These are phyloP conservation scores for Brachyalestes nurse DNA, from an alignment of 2,797 vertebrate species.

Conservation along the genomic window DNA sequence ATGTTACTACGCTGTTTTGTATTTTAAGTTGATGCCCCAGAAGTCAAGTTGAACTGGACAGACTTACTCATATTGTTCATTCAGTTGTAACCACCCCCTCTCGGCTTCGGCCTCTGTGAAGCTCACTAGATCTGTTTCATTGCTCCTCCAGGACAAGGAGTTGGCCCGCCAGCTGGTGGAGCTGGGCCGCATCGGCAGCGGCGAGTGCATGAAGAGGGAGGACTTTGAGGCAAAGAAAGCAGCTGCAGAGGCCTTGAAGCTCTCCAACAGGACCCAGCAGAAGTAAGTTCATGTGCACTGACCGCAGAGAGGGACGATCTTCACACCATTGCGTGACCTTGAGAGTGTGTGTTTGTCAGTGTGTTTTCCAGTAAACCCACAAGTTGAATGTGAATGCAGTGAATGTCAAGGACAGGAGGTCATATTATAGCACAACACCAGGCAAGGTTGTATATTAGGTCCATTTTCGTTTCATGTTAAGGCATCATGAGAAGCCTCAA, in stretches of 20 bases:
- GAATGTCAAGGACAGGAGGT: slow-evolving; percentile 36
- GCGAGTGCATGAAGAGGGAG: slow-evolving; percentile 81
- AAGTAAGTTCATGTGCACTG: slow-evolving; percentile 74
- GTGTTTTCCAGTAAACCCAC: slow-evolving; percentile 50
- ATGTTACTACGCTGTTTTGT: slow-evolving; percentile 18
- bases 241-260: slow-evolving; percentile 74
- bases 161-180: slow-evolving; percentile 85
- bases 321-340: slow-evolving; percentile 43
- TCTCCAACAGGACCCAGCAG: slow-evolving; percentile 72
- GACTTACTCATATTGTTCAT: slow-evolving; percentile 23
- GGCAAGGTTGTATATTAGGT: neutral
- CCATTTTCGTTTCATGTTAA: neutral
- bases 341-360: slow-evolving; percentile 31
- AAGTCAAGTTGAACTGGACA: slow-evolving; percentile 16
- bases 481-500: neutral
- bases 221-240: slow-evolving; percentile 84
- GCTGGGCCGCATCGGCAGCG: slow-evolving; percentile 79
- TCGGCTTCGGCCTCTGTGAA: slow-evolving; percentile 14
- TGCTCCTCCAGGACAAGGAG: slow-evolving; percentile 77
- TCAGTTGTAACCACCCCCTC: slow-evolving; percentile 30
- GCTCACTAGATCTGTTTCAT: slow-evolving; percentile 49
- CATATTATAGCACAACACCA: slow-evolving; percentile 1
- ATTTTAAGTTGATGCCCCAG: neutral
- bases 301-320: slow-evolving; percentile 41
- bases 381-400: slow-evolving; percentile 25